phyloP scores from a whole-genome alignment of 2,797 vertebrate species.

The Bucorvus abyssinicus region DNA sequence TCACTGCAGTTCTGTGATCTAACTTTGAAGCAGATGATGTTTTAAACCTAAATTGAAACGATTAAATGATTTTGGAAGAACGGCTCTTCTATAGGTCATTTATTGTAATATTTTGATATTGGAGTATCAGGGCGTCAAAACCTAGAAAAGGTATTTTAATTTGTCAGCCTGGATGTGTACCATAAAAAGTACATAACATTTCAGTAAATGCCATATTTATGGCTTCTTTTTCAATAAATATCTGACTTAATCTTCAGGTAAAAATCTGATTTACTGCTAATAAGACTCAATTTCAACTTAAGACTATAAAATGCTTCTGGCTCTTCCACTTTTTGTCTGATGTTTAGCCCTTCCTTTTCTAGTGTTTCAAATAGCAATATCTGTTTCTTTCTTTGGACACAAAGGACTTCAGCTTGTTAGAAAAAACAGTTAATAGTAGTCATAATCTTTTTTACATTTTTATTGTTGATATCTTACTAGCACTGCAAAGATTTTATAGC shows the following conservation, averaged over 20 bases:
- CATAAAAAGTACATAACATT: not conserved
- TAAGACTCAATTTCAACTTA: not conserved
- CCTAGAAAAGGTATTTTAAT: not conserved
- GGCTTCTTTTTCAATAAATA: not conserved
- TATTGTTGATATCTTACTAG: not conserved
- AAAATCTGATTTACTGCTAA: not conserved
- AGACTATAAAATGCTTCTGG: not conserved
- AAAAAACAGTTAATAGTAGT: not conserved
- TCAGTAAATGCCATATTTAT: not conserved
- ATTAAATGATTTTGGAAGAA: not conserved
- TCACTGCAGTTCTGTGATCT: not conserved
- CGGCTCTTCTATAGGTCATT: not conserved
- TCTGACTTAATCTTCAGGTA: not conserved
- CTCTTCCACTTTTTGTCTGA: not conserved
- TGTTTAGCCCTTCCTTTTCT: not conserved
- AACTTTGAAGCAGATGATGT: not conserved
- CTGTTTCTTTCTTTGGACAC: not conserved
- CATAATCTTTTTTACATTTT: not conserved
- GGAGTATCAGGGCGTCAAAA: not conserved
- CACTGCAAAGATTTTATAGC: not conserved
- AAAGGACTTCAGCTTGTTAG: not conserved
- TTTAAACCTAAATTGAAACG: not conserved
- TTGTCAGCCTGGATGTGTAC: not conserved
- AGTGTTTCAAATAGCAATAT: not conserved
- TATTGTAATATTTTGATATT: not conserved